Conservation (phyloP, 2,797 vertebrate species). For the Denticeps clupeoides region DNA sequence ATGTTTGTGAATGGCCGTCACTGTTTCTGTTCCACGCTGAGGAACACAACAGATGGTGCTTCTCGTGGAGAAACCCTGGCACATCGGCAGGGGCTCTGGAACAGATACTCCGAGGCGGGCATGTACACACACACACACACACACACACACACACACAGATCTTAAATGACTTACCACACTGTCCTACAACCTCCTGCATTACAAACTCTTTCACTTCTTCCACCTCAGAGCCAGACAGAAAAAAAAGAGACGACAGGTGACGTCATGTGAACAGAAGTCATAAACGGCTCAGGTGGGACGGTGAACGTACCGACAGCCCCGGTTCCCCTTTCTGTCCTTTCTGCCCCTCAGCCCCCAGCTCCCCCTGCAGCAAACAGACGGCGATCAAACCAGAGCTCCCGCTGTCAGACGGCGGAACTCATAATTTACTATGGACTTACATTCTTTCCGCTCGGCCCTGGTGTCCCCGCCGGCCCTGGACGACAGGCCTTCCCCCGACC, state of each 20-base stretch:
- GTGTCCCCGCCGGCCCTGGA: constrained; percentile 49
- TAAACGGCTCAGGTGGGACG: not conserved
- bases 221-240: constrained; percentile 46
- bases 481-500: constrained; percentile 61
- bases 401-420: too few species aligned
- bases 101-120: constrained; percentile 15
- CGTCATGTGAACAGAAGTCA: too few species aligned
- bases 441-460: constrained; percentile 57
- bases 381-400: too few species aligned
- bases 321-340: constrained; percentile 80
- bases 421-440: too few species aligned
- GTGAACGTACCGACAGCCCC: constrained; percentile 69
- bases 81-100: constrained; percentile 45
- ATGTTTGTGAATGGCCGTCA: constrained; percentile 51
- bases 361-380: constrained; percentile 64
- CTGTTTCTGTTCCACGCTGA: constrained; percentile 42
- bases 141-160: constrained; percentile 12
- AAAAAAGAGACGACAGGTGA: constrained; percentile 1
- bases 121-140: constrained; percentile 6
- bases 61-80: constrained; percentile 48
- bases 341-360: constrained; percentile 50
- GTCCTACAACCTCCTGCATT: constrained; percentile 60
- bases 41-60: constrained; percentile 66
- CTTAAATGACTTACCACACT: constrained; percentile 63
- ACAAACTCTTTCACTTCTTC: constrained; percentile 74